Evolutionary conservation across 1,140 invertebrate species (phyloP).

Genomic region (Belonocnema kinseyi): DNA sequence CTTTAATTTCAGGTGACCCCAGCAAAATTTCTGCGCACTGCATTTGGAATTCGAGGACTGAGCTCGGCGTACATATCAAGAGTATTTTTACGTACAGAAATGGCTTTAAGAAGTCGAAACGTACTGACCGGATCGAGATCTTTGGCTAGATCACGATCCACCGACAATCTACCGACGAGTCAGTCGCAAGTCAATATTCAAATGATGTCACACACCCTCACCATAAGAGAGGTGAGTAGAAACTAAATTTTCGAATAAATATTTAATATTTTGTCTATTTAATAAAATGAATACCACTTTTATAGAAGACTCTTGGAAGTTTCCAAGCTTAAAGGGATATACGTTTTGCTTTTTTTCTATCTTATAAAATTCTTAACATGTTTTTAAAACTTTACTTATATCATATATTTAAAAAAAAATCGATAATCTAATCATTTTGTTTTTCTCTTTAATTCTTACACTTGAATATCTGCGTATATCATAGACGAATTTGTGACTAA

Average conservation of each 20-base stretch:
- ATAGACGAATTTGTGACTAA: slow-evolving; percentile 12
- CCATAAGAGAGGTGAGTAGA: slow-evolving; percentile 87
- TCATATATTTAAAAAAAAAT: slow-evolving; percentile 14
- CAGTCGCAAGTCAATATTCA: slow-evolving; percentile 94
- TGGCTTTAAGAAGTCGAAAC: slow-evolving; percentile 89
- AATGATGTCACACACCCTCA: slow-evolving; percentile 94
- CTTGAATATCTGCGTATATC: not conserved
- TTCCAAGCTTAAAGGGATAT: not conserved
- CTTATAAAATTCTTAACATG: not conserved
- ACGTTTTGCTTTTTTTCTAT: not conserved
- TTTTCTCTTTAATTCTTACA: slow-evolving; percentile 17
- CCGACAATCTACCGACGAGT: slow-evolving; percentile 91
- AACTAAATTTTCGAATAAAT: not conserved
- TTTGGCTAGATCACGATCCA: slow-evolving; percentile 81
- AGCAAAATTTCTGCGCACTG: slow-evolving; percentile 90
- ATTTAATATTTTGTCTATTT: not conserved
- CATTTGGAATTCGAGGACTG: slow-evolving; percentile 92
- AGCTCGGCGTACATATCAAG: slow-evolving; percentile 94
- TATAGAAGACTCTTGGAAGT: not conserved
- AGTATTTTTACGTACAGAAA: slow-evolving; percentile 93
- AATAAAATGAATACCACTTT: too few relatives aligned
- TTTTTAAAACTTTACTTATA: not conserved
- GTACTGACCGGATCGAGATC: slow-evolving; percentile 83
- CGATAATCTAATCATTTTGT: slow-evolving; percentile 6
- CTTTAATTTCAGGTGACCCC: slow-evolving; percentile 79